Evolutionary conservation across 2,888 invertebrate species (phyloP).

Genomic region (Stegophylla sp.): DNA sequence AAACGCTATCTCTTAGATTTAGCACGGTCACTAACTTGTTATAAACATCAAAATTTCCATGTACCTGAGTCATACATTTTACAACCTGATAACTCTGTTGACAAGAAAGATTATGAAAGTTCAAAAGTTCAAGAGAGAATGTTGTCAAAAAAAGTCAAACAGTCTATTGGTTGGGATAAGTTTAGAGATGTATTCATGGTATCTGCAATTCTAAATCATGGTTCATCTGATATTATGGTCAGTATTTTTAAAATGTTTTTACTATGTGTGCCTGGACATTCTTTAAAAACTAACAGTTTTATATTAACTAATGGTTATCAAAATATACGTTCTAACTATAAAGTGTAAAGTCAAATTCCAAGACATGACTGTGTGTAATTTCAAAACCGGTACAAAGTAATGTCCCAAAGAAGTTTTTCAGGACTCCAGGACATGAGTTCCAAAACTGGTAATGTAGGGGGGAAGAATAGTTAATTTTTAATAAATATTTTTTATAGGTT

Average conservation of each 20-base stretch:
- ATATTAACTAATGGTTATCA: too few species aligned
- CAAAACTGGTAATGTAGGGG: too few species aligned
- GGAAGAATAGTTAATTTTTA: too few species aligned
- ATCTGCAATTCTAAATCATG: constrained; percentile 81
- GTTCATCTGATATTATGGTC: constrained; percentile 76
- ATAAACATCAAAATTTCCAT: constrained; percentile 13
- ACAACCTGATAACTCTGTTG: neutral
- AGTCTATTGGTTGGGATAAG: constrained; percentile 71
- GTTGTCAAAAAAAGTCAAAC: constrained; percentile 61
- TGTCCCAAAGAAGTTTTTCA: too few species aligned
- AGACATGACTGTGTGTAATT: too few species aligned
- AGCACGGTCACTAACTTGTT: constrained; percentile 72
- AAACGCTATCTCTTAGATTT: constrained; percentile 78
- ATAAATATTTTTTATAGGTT: too few species aligned
- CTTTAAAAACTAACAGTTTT: too few species aligned
- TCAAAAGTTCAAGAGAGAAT: constrained; percentile 62
- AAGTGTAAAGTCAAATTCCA: too few species aligned
- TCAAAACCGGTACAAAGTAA: too few species aligned
- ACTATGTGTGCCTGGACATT: too few species aligned
- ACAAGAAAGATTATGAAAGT: constrained; percentile 62
- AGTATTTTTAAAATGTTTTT: neutral
- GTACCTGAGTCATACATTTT: constrained; percentile 14
- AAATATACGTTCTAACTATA: too few species aligned
- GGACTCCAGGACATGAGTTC: too few species aligned
- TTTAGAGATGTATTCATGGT: constrained; percentile 90